phyloP scores from a whole-genome alignment of 2,888 invertebrate species.

The Odontothrips loti region DNA sequence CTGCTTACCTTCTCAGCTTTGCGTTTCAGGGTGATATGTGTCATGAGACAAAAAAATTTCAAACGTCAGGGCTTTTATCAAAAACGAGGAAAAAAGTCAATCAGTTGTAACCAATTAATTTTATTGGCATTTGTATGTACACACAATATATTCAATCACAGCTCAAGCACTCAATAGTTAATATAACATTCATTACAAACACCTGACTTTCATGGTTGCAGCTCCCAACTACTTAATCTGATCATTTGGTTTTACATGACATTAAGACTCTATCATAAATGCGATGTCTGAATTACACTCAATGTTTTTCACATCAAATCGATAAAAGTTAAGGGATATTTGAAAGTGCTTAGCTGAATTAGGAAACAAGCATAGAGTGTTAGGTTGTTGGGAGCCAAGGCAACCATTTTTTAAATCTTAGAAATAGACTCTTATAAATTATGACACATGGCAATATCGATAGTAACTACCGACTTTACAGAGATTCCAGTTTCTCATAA shows the following conservation, averaged over 20 bases:
- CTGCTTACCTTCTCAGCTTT: background rate
- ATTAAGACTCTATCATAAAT: background rate
- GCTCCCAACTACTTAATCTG: background rate
- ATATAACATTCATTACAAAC: constrained; percentile 23
- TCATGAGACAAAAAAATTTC: background rate
- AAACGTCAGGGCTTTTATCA: no score
- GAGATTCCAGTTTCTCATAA: constrained; percentile 13
- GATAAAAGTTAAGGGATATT: background rate
- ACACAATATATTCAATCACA: constrained; percentile 23
- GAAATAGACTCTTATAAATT: constrained; percentile 7
- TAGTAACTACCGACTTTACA: background rate
- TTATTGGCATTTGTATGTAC: constrained; percentile 21
- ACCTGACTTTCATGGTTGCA: constrained; percentile 23
- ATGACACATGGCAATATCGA: constrained; percentile 20
- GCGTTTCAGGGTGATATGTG: background rate
- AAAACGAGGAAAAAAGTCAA: background rate
- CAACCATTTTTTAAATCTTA: background rate
- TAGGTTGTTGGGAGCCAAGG: constrained; percentile 4
- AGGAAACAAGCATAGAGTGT: background rate
- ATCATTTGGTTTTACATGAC: background rate
- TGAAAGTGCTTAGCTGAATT: background rate
- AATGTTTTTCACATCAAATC: background rate
- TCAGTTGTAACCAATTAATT: background rate
- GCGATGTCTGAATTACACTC: background rate
- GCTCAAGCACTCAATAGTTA: constrained; percentile 21